phyloP scores from a whole-genome alignment of 2,888 invertebrate species.

The Drosophila tanythrix region DNA sequence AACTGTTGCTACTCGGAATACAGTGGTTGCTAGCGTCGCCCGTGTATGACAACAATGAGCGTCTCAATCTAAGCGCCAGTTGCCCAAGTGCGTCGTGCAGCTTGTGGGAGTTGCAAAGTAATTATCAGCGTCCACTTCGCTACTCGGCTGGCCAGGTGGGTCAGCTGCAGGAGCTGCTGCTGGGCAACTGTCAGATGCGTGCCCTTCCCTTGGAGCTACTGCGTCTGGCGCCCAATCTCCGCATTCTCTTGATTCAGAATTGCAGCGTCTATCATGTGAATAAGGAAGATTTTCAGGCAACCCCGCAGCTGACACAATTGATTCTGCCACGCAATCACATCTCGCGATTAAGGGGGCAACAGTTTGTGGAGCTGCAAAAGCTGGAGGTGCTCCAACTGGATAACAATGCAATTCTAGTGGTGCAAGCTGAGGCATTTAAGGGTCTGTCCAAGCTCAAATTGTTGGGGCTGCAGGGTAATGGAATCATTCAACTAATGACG shows the following conservation, averaged over 20 bases:
- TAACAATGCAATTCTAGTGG: conserved; percentile 72
- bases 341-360: conserved; percentile 59
- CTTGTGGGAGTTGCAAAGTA: conserved; percentile 44
- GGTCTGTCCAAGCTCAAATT: conserved; percentile 63
- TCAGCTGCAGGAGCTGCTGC: conserved; percentile 58
- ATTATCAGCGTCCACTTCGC: conserved; percentile 44
- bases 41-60: conserved; percentile 16
- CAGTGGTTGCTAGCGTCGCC: conserved; percentile 6
- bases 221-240: conserved; percentile 71
- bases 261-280: conserved; percentile 62
- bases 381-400: conserved; percentile 75
- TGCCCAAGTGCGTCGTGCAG: conserved; percentile 61
- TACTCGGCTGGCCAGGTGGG: conserved; percentile 26
- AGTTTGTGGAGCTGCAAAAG: conserved; percentile 55
- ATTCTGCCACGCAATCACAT: conserved; percentile 73
- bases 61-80: conserved; percentile 66
- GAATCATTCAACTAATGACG: conserved; percentile 55
- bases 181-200: conserved; percentile 62
- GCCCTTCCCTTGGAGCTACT: conserved; percentile 67
- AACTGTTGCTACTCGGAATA: conserved; percentile 26
- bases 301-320: conserved; percentile 57
- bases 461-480: conserved; percentile 78
- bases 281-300: conserved; percentile 58
- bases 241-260: conserved; percentile 70
- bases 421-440: conserved; percentile 72